Evolutionary conservation across 2,888 invertebrate species (phyloP).

Genomic region (Andrena trimmerana): DNA sequence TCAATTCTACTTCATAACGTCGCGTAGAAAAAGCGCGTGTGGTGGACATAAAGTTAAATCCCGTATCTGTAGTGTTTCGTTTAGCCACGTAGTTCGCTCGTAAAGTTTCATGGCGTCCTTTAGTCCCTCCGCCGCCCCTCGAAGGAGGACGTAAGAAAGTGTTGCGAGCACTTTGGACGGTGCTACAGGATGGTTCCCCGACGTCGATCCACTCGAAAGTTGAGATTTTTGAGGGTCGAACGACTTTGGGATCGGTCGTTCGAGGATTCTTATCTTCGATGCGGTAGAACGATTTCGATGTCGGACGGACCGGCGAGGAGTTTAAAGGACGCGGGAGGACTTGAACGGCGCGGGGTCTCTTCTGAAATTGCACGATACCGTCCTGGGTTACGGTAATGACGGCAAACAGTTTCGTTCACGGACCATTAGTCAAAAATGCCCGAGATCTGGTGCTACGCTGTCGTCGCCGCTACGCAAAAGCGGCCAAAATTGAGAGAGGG

Average conservation of each 20-base stretch:
- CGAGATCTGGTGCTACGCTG: slow-evolving; percentile 46
- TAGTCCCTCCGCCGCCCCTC: slow-evolving; percentile 16
- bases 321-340: slow-evolving; percentile 56
- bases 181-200: slow-evolving; percentile 53
- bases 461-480: slow-evolving; percentile 48
- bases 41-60: slow-evolving; percentile 56
- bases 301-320: slow-evolving; percentile 57
- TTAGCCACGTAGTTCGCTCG: slow-evolving; percentile 62
- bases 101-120: slow-evolving; percentile 67
- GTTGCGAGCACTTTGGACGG: slow-evolving; percentile 65
- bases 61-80: slow-evolving; percentile 65
- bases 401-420: slow-evolving; percentile 80
- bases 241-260: slow-evolving; percentile 70
- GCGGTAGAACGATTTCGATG: slow-evolving; percentile 66
- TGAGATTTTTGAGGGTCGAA: slow-evolving; percentile 73
- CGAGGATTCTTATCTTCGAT: slow-evolving; percentile 75
- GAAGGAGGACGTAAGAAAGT: slow-evolving; percentile 61
- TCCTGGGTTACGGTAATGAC: slow-evolving; percentile 76
- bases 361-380: slow-evolving; percentile 72
- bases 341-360: slow-evolving; percentile 54
- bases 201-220: slow-evolving; percentile 71
- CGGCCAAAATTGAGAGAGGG: slow-evolving; percentile 40
- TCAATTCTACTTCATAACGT: slow-evolving; percentile 27
- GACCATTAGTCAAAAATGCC: slow-evolving; percentile 82
- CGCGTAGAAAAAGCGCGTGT: slow-evolving; percentile 23